These are phyloP conservation scores for Crocallis elinguaria DNA, from an alignment of 2,888 invertebrate species.

Conservation along the genomic window DNA sequence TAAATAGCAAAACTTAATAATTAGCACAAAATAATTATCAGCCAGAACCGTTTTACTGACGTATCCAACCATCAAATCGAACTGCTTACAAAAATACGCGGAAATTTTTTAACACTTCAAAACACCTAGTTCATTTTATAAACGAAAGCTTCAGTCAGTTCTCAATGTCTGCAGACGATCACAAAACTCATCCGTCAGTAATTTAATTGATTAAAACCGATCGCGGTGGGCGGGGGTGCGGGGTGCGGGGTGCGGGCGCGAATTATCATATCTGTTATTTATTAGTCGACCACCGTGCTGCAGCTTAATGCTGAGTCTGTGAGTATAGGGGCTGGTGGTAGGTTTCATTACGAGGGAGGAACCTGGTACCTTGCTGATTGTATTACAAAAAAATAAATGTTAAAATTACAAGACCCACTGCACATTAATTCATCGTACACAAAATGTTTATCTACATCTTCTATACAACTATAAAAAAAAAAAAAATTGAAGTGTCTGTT, in stretches of 20 bases:
- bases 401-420: too few species aligned
- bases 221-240: constrained; percentile 5
- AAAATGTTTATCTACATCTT: too few species aligned
- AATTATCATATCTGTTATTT: constrained; percentile 49
- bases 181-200: constrained; percentile 29
- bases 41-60: too few species aligned
- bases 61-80: too few species aligned
- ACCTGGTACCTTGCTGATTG: too few species aligned
- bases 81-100: neutral
- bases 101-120: neutral
- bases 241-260: neutral
- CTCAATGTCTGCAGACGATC: neutral
- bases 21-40: too few species aligned
- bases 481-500: too few species aligned
- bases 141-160: neutral
- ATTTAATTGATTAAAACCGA: constrained; percentile 44
- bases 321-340: neutral
- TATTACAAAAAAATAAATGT: too few species aligned
- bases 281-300: constrained; percentile 33
- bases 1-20: too few species aligned
- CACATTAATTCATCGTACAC: too few species aligned
- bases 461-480: too few species aligned
- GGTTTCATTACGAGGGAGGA: constrained; percentile 1
- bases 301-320: constrained; percentile 20
- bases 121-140: neutral